A percentile compares a stretch with the other conserved stretches of the same genome.
phyloP scores from a whole-genome alignment of 2,113 vertebrate species.

The Macrotis lagotis region DNA sequence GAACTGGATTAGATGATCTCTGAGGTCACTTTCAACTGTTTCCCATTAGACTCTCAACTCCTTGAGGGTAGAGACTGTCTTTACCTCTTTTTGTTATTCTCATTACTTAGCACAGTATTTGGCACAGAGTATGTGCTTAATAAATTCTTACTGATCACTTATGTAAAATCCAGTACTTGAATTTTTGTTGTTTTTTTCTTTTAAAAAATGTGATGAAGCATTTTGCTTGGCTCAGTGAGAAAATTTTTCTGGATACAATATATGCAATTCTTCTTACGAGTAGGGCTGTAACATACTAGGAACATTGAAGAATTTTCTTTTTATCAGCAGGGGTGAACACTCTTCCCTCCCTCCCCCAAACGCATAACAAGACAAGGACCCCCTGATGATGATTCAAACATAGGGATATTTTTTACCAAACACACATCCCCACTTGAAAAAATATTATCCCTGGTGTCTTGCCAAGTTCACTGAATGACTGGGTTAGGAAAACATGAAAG shows the following conservation, averaged over 20 bases:
- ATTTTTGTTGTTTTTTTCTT: not conserved
- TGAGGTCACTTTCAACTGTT: not conserved
- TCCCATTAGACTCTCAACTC: not conserved
- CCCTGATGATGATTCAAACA: conserved; percentile 76
- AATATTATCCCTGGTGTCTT: conserved; percentile 76
- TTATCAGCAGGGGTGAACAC: conserved; percentile 75
- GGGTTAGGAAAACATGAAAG: conserved; percentile 52
- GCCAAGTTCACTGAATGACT: conserved; percentile 63
- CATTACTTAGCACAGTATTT: not conserved
- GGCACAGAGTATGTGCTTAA: not conserved
- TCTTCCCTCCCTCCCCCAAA: conserved; percentile 74
- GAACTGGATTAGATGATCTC: not conserved
- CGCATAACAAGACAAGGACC: conserved; percentile 78
- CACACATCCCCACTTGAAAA: conserved; percentile 77
- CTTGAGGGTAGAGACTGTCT: not conserved
- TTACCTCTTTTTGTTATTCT: not conserved
- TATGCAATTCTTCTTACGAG: conserved; percentile 73
- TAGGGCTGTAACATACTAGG: conserved; percentile 44
- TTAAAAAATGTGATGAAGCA: conserved; percentile 72
- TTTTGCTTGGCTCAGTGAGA: conserved; percentile 75
- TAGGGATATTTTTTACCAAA: conserved; percentile 80
- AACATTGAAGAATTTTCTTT: conserved; percentile 65
- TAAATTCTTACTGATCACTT: not conserved
- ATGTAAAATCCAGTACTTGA: not conserved
- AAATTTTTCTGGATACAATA: conserved; percentile 73